Evolutionary conservation across 2,888 invertebrate species (phyloP).

Genomic region (Hemicrepidius hirtus): DNA sequence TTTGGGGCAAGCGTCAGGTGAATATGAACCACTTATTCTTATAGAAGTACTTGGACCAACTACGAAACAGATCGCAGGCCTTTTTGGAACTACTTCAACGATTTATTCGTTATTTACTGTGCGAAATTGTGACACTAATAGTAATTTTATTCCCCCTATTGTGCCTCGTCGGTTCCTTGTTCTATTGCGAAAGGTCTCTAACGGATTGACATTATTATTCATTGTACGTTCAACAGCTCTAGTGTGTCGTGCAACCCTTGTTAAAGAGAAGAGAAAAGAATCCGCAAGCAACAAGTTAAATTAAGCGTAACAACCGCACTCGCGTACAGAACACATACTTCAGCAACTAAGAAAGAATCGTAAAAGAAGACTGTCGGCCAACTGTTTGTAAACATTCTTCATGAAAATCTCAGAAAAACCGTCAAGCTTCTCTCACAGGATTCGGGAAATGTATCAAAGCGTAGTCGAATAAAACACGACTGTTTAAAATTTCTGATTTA

Average conservation of each 20-base stretch:
- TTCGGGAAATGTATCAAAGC: constrained; percentile 28
- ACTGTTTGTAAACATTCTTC: constrained; percentile 23
- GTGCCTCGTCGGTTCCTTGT: constrained; percentile 32
- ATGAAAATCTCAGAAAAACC: constrained; percentile 18
- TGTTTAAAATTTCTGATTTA: constrained; percentile 30
- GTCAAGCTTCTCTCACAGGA: constrained; percentile 20
- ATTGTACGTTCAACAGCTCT: constrained; percentile 40
- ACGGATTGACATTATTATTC: constrained; percentile 45
- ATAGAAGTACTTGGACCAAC: constrained; percentile 26
- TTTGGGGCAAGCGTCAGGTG: constrained; percentile 35
- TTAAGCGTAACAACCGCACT: constrained; percentile 52
- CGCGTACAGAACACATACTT: constrained; percentile 35
- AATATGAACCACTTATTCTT: constrained; percentile 40
- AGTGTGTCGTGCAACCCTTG: constrained; percentile 5
- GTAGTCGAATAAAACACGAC: constrained; percentile 27
- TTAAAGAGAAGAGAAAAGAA: constrained; percentile 35
- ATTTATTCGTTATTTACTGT: constrained; percentile 44
- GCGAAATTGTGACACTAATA: constrained; percentile 48
- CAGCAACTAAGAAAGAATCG: constrained; percentile 35
- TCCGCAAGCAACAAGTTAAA: constrained; percentile 54
- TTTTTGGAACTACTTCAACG: constrained; percentile 30
- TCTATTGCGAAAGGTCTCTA: constrained; percentile 37
- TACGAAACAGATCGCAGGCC: constrained; percentile 33
- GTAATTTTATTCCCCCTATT: constrained; percentile 47
- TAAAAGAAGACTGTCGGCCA: constrained; percentile 21